Conservation (phyloP, 2,113 vertebrate species). For the Grus americana region DNA sequence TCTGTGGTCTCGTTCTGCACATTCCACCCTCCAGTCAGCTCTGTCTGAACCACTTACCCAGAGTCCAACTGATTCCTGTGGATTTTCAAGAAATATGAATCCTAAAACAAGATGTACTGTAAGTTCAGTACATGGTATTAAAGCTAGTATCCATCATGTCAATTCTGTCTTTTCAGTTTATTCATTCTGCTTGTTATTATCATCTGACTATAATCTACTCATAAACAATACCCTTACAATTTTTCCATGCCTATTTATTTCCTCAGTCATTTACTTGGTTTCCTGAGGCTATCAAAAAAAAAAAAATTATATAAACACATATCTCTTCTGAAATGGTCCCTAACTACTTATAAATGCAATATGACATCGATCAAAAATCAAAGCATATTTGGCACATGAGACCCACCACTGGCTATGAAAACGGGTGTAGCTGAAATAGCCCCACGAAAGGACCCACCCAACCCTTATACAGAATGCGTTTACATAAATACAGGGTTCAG, state of each 20-base stretch:
- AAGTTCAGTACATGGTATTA: slow-evolving; percentile 49
- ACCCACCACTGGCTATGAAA: neutral
- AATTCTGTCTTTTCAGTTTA: neutral
- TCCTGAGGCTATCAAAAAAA: slow-evolving; percentile 38
- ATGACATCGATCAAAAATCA: slow-evolving; percentile 32
- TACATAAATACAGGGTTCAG: neutral
- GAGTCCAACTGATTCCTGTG: slow-evolving; percentile 52
- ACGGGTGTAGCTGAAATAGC: neutral
- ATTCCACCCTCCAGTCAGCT: slow-evolving; percentile 33
- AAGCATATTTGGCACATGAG: slow-evolving; percentile 12
- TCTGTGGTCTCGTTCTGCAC: slow-evolving; percentile 35
- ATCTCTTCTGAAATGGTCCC: slow-evolving; percentile 39
- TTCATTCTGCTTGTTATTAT: slow-evolving; percentile 53
- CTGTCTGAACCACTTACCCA: slow-evolving; percentile 23
- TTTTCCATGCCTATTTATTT: slow-evolving; percentile 59
- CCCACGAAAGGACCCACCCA: neutral
- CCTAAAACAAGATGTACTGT: slow-evolving; percentile 50
- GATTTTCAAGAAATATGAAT: slow-evolving; percentile 49
- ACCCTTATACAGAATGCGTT: neutral
- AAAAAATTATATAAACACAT: slow-evolving; percentile 49
- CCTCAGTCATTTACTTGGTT: slow-evolving; percentile 17
- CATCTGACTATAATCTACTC: slow-evolving; percentile 44
- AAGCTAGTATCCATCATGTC: slow-evolving; percentile 28
- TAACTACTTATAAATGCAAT: slow-evolving; percentile 34
- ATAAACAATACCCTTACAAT: slow-evolving; percentile 56